phyloP scores from a whole-genome alignment of 2,113 vertebrate species.

The Heterocephalus glaber region DNA sequence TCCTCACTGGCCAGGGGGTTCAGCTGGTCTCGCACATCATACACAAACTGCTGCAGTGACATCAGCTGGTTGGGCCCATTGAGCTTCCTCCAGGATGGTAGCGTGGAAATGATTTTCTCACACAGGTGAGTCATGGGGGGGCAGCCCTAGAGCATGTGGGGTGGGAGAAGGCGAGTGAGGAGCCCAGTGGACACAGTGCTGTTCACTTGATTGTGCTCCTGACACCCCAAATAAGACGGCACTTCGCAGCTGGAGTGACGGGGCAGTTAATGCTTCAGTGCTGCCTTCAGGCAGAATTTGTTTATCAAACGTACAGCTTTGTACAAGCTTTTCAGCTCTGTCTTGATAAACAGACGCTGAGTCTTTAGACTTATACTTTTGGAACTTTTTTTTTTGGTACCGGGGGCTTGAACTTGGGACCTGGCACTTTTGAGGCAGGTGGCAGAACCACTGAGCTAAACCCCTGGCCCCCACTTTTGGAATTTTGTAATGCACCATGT shows the following conservation, averaged over 20 bases:
- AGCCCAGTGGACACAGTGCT: conserved; percentile 38
- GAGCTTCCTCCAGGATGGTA: conserved; percentile 95
- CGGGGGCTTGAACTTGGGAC: too few relatives aligned
- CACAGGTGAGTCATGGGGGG: conserved; percentile 92
- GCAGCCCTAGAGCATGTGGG: conserved; percentile 85
- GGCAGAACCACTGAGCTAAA: too few relatives aligned
- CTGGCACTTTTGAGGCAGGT: too few relatives aligned
- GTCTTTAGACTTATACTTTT: background rate
- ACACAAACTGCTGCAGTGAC: conserved; percentile 96
- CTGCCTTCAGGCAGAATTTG: background rate
- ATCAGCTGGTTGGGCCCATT: conserved; percentile 97
- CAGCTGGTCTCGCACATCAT: conserved; percentile 95
- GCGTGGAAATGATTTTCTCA: conserved; percentile 92
- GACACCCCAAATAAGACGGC: too few relatives aligned
- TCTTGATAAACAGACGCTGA: background rate
- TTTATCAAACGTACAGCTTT: background rate
- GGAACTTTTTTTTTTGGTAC: too few relatives aligned
- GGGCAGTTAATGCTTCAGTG: background rate
- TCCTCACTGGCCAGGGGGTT: conserved; percentile 96
- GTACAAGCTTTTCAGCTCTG: background rate
- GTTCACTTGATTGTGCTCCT: too few relatives aligned
- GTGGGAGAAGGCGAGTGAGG: conserved; percentile 51
- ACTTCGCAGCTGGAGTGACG: background rate
- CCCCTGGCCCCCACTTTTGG: too few relatives aligned
- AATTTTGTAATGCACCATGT: background rate